A percentile compares a stretch with the other conserved stretches of the same genome.
Evolutionary conservation across 2,888 invertebrate species (phyloP).

Genomic region (Thereva nobilitata): DNA sequence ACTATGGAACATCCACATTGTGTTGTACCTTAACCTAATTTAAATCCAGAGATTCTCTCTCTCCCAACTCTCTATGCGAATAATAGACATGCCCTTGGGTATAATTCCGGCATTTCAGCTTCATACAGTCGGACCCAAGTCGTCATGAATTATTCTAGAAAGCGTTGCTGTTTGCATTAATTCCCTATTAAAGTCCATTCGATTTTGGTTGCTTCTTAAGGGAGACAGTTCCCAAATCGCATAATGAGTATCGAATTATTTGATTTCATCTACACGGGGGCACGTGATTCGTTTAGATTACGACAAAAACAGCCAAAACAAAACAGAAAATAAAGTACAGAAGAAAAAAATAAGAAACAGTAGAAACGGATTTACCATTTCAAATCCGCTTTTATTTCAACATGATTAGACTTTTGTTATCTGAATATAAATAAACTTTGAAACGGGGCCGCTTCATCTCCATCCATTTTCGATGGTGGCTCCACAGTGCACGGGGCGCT

Average conservation of each 20-base stretch:
- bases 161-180: constrained; percentile 39
- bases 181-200: constrained; percentile 34
- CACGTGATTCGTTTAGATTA: not conserved
- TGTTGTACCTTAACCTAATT: constrained; percentile 13
- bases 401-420: too few relatives aligned
- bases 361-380: too few relatives aligned
- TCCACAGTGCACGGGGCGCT: too few relatives aligned
- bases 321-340: too few relatives aligned
- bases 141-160: constrained; percentile 39
- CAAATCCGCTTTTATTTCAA: too few relatives aligned
- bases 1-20: too few relatives aligned
- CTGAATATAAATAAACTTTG: too few relatives aligned
- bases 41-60: constrained; percentile 25
- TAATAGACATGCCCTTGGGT: constrained; percentile 26
- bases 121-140: constrained; percentile 12
- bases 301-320: not conserved
- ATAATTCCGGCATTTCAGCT: constrained; percentile 1
- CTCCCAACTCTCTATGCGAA: not conserved
- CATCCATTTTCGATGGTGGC: too few relatives aligned
- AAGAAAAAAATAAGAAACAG: too few relatives aligned
- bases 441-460: too few relatives aligned
- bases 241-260: constrained; percentile 40
- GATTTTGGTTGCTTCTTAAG: not conserved
- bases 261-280: constrained; percentile 30
- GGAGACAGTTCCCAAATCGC: constrained; percentile 25